A percentile compares a stretch with the other conserved stretches of the same genome.
Conservation (phyloP, 2,888 invertebrate species). For the Euspilapteryx auroguttella region DNA sequence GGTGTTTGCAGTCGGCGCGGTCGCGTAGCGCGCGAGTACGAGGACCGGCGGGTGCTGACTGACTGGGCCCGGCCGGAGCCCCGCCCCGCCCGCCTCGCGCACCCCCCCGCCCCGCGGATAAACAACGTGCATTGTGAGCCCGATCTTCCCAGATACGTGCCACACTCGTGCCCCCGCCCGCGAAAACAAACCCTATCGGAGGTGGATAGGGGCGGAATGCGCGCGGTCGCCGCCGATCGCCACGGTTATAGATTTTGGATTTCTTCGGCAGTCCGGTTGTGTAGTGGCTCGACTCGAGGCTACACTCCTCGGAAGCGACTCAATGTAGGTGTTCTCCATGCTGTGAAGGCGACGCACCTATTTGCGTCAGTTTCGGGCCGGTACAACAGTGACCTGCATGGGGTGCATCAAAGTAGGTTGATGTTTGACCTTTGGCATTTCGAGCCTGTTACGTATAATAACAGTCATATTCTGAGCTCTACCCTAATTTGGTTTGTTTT, state of each 20-base stretch:
- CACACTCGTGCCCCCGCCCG: neutral
- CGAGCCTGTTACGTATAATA: too few relatives aligned
- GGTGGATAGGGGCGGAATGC: neutral
- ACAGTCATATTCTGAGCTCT: too few relatives aligned
- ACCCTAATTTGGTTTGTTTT: too few relatives aligned
- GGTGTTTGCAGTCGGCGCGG: constrained; percentile 25
- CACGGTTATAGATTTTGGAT: constrained; percentile 45
- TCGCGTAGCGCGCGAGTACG: constrained; percentile 36
- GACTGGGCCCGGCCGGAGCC: constrained; percentile 44
- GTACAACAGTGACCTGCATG: too few relatives aligned
- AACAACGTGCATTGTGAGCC: constrained; percentile 59
- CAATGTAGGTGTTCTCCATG: too few relatives aligned
- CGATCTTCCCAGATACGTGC: constrained; percentile 11
- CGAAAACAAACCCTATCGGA: neutral
- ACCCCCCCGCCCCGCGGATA: constrained; percentile 45
- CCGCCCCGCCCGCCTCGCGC: constrained; percentile 16
- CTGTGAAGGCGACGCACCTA: too few relatives aligned
- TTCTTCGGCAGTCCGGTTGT: constrained; percentile 1
- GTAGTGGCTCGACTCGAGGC: too few relatives aligned
- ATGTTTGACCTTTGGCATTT: too few relatives aligned
- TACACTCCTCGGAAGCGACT: too few relatives aligned
- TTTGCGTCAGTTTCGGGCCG: too few relatives aligned
- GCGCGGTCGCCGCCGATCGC: constrained; percentile 18
- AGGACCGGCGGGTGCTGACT: constrained; percentile 31
- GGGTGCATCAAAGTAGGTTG: too few relatives aligned